Base-by-base conservation (phyloP, 1,140 invertebrate species). In the Atta texana region DNA sequence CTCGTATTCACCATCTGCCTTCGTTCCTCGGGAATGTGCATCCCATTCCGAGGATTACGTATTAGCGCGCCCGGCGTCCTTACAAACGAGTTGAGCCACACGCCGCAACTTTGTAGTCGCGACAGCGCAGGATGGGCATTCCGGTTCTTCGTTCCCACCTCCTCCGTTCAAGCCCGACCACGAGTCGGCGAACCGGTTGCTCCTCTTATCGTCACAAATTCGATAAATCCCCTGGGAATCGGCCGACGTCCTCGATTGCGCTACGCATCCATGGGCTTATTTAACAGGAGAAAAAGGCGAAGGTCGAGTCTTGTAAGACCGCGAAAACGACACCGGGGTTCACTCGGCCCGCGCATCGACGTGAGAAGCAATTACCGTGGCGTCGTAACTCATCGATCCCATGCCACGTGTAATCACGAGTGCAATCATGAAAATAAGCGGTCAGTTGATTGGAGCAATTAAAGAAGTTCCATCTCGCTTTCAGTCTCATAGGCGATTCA, bases 81-180 rank as follows among this genome's bases (percentile, higher is more conserved):
- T 80, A 77, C 86, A 75, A 80, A 76, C 51, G 88, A 80, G 75
- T 82, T 21, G 51, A 59, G 80, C 69, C 78, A 87, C 75, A 76
- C 87, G 64, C 84, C 80, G 89, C 88, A 91, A 93, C 88, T 92
- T 93, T 90, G 92, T 92, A 92, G 39, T 84, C 53, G 88, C 88
- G 90, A 90, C 80, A 57, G 80, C 39, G 24, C 69, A 28, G 64
- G 55, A 84, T 61, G 69, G 69, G 88, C 85, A 93, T 93, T 92
- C 88, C 76, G 82, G 87, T 88, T 88, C 69, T 87, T 14, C 51
- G 57, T 51, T 49, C 28, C 39, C 24, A n/a, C 49, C 77, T 71
- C 61, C 51, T 51, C 28, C 75, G 28, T 16, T 49, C 71, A 44
- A 84, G 76, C 63, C 44, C 24, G 74, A 44, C 66, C 53, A 44